Evolutionary conservation across 2,888 invertebrate genomes (phyloP), one percentile per base, ranked within the genome.

Genomic region (Scrobipalpa costella): DNA sequence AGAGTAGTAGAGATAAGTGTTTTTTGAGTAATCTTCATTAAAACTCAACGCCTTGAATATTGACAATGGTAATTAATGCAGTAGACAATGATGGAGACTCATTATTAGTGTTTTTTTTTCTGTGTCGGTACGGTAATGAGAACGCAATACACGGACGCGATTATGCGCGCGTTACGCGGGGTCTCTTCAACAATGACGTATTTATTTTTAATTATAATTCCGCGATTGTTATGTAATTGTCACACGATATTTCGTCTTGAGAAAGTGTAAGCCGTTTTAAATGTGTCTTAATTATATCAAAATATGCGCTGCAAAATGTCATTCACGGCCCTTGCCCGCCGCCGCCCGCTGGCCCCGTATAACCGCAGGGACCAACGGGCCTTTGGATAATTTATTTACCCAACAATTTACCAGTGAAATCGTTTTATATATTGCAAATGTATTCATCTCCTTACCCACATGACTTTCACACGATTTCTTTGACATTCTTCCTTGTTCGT

Each of bases 21-120:
- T 71, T n/a, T 7, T 27, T 27, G 72, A 70, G 74, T 71, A 73
- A 73, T 77, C 73, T 70, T 70, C 76, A 73, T 74, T 73, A 76
- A 76, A 73, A 79, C 69, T 75, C 69, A 65, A 71, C 73, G 74
- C 78, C 78, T 82, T 85, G 85, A 84, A 86, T 87, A 84, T 84
- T 85, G 75, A 87, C 85, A 86, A 86, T 87, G 71, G 77, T 78
- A 80, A 88, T 87, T 85, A 83, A 76, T 81, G 73, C 77, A 75
- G 69, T 69, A 77, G 72, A 83, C 82, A 84, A 85, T 84, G 80
- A 83, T 80, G 81, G 81, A 77, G 73, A 78, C 71, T 78, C 72
- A 78, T 78, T 77, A 76, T 69, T 68, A 73, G 69, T 68, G 76
- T 72, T 73, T 69, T 78, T 76, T 84, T 59, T 80, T 80, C 79